Evolutionary conservation across 1,140 invertebrate species (phyloP).

Genomic region (Drosophila pachea): DNA sequence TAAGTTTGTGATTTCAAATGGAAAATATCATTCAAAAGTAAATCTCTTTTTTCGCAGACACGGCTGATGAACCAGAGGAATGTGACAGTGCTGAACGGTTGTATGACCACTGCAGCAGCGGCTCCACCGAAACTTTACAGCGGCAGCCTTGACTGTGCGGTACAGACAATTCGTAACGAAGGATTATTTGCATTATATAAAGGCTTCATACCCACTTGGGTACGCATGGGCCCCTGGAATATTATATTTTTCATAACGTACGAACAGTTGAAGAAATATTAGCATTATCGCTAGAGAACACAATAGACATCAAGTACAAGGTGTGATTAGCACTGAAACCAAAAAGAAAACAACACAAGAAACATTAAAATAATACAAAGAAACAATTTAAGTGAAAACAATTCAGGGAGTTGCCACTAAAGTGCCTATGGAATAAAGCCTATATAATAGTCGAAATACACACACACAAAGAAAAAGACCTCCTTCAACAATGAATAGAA

Average conservation of each 20-base stretch:
- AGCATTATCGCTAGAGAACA: conserved; percentile 64
- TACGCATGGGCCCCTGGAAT: conserved; percentile 98
- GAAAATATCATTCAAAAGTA: not conserved
- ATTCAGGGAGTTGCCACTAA: conserved; percentile 36
- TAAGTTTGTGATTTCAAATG: conserved; percentile 80
- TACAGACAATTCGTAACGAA: conserved; percentile 82
- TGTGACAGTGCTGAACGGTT: conserved; percentile 80
- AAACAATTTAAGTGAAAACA: conserved; percentile 34
- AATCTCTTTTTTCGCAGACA: conserved; percentile 82
- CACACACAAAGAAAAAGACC: not conserved
- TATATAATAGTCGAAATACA: conserved; percentile 46
- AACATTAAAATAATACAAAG: conserved; percentile 39
- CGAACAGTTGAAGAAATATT: conserved; percentile 89
- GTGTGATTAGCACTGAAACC: conserved; percentile 63
- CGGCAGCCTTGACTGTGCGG: conserved; percentile 92
- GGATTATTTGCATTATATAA: conserved; percentile 95
- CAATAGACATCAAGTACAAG: conserved; percentile 52
- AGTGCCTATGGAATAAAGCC: conserved; percentile 49
- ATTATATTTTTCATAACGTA: conserved; percentile 98
- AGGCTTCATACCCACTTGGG: conserved; percentile 96
- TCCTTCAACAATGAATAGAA: conserved; percentile 24
- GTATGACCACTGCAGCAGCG: conserved; percentile 74
- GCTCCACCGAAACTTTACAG: conserved; percentile 84
- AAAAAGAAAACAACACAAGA: conserved; percentile 29
- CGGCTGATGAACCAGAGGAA: conserved; percentile 93